Percentiles rank a stretch among this genome's conserved stretches.
Evolutionary conservation across 2,888 invertebrate species (phyloP).

Genomic region (Aproaerema taeniolella): DNA sequence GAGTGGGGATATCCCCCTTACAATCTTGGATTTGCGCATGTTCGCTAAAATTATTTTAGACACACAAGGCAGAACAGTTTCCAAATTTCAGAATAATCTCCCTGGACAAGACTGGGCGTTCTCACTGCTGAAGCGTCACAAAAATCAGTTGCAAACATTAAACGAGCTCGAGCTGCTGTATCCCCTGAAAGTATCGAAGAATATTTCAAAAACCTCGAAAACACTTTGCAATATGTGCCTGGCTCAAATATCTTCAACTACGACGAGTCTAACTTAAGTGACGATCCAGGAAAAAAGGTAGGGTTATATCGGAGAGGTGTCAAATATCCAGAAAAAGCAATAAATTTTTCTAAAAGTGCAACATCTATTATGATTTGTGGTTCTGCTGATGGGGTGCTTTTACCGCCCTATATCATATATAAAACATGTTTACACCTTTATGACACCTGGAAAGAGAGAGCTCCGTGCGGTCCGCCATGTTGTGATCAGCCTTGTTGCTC

Average conservation of each 20-base stretch:
- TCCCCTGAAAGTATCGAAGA: background rate
- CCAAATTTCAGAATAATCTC: background rate
- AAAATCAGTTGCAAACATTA: constrained; percentile 1
- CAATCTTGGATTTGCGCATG: background rate
- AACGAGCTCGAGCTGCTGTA: constrained; percentile 1
- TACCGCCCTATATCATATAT: constrained; percentile 21
- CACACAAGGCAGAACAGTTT: background rate
- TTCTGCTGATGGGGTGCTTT: constrained; percentile 18
- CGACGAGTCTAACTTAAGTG: no score
- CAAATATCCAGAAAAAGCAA: no score
- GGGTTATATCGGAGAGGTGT: no score
- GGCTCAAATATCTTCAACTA: no score
- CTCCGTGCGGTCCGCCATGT: constrained; percentile 14
- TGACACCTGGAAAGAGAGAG: constrained; percentile 17
- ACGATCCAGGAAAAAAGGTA: no score
- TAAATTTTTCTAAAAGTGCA: constrained; percentile 14
- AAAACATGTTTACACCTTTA: constrained; percentile 16
- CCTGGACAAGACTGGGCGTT: constrained; percentile 1
- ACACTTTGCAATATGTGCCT: no score
- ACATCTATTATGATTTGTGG: constrained; percentile 15
- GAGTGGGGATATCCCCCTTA: constrained; percentile 1
- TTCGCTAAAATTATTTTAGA: background rate
- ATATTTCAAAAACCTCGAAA: constrained; percentile 6
- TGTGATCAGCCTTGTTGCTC: constrained; percentile 15
- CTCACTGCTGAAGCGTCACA: constrained; percentile 3